Percentiles rank a stretch among this genome's conserved stretches.
Evolutionary conservation across 2,888 invertebrate species (phyloP).

Genomic region (Pimpla rufipes): DNA sequence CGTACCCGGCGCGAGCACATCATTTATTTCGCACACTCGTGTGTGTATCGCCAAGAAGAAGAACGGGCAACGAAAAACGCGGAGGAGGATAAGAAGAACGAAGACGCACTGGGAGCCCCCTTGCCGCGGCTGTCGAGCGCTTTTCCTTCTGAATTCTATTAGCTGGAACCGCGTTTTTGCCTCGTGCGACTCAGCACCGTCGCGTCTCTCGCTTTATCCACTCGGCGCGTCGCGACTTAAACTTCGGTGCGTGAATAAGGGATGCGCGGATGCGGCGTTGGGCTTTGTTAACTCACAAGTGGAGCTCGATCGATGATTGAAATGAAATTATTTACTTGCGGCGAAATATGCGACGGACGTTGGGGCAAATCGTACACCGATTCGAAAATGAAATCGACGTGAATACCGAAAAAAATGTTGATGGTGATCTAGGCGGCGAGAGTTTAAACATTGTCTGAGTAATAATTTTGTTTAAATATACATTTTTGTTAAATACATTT

Average conservation of each 20-base stretch:
- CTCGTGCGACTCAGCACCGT: neutral
- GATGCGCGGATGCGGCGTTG: neutral
- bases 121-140: slow-evolving; percentile 28
- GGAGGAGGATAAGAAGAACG: slow-evolving; percentile 38
- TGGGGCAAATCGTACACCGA: too few relatives aligned
- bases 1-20: slow-evolving; percentile 55
- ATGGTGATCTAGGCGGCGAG: too few relatives aligned
- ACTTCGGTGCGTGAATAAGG: too few relatives aligned
- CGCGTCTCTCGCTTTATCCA: neutral
- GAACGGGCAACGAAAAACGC: slow-evolving; percentile 10
- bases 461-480: too few relatives aligned
- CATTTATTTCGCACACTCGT: slow-evolving; percentile 60
- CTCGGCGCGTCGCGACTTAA: neutral
- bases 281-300: too few relatives aligned
- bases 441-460: too few relatives aligned
- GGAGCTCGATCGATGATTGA: too few relatives aligned
- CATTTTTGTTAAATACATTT: too few relatives aligned
- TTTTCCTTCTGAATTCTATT: slow-evolving; percentile 65
- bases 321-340: too few relatives aligned
- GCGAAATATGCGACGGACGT: too few relatives aligned
- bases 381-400: too few relatives aligned
- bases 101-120: slow-evolving; percentile 26
- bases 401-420: too few relatives aligned
- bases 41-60: slow-evolving; percentile 45
- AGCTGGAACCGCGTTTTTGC: slow-evolving; percentile 56